Evolutionary conservation across 2,113 vertebrate species (phyloP), one percentile per base, ranked within the genome.

Genomic region (Thymallus thymallus): DNA sequence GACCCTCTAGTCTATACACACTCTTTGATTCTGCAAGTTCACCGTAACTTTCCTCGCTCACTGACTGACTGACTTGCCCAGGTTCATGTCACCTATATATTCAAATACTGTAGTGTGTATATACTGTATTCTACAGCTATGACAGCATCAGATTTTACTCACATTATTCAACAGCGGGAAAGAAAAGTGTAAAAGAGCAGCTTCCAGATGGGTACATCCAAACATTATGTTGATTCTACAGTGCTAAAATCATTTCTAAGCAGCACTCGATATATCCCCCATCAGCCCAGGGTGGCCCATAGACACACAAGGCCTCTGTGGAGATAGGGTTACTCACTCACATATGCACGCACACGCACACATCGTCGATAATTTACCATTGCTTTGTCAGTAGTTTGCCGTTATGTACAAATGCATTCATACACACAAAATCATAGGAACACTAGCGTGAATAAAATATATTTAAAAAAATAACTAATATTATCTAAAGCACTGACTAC

Each of bases 1-100:
- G 20, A 30, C 65, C 35, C 35, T 68, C 4, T 18, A 23, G 6
- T 67, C 6, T 22, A 46, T 30, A 68, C 26, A 22, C 12, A 20
- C 13, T 35, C 48, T 71, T 56, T 69, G 68, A 77, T 81, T 82
- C 73, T 78, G 73, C 70, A 60, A 0, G 48, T 69, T n/a, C 73
- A 62, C 56, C 0, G 66, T 22, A 78, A 79, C 85, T 82, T 84
- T 84, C 69, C 77, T 5, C 29, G 70, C 67, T 62, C 62, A 67
- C 18, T 46, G 62, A 22, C 62, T 64, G 62, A 67, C 18, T 46
- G 62, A 22, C 62, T 64, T n/a, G 26, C 26, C 22, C 22, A 26
- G 58, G 58, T n/a, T 64, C 62, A 24, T 45, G 35, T 12, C 9
- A 66, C 61, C 1, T 58, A 73, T 75, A 77, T 76, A 74, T 84